These are phyloP conservation scores for Epizoanthus scotinus DNA, from an alignment of 92 coral and sea anemone genomes.

Conservation along the genomic window DNA sequence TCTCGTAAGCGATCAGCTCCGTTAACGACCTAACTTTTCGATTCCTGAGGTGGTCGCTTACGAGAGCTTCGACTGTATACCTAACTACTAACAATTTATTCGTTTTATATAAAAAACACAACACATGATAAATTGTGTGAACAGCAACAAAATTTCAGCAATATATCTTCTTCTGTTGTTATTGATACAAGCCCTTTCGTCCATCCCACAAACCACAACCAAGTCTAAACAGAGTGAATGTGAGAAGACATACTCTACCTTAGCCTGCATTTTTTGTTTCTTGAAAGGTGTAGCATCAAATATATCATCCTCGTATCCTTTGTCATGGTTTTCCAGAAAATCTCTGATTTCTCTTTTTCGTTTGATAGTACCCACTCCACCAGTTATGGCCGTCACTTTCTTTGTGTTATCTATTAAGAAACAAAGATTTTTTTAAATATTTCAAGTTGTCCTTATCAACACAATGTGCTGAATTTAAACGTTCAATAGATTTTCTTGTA, in stretches of 20 bases:
- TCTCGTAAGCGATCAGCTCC: too few relatives aligned
- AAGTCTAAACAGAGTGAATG: too few relatives aligned
- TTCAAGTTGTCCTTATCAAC: neutral
- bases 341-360: slow-evolving; percentile 88
- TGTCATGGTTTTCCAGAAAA: slow-evolving; percentile 83
- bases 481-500: neutral
- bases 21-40: too few relatives aligned
- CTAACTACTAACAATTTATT: too few relatives aligned
- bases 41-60: too few relatives aligned
- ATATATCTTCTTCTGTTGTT: too few relatives aligned
- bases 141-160: too few relatives aligned
- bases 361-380: slow-evolving; percentile 93
- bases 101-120: too few relatives aligned
- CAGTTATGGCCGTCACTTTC: slow-evolving; percentile 58
- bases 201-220: too few relatives aligned
- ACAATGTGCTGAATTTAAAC: neutral
- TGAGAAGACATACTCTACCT: slow-evolving; percentile 42
- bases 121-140: too few relatives aligned
- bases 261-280: slow-evolving; percentile 57
- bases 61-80: too few relatives aligned
- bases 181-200: too few relatives aligned
- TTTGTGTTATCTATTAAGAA: slow-evolving; percentile 25
- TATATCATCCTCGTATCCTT: slow-evolving; percentile 90
- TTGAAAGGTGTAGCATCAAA: slow-evolving; percentile 97
- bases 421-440: neutral